phyloP scores from a whole-genome alignment of 2,888 invertebrate genomes.

The Hoplodrina ambigua region DNA sequence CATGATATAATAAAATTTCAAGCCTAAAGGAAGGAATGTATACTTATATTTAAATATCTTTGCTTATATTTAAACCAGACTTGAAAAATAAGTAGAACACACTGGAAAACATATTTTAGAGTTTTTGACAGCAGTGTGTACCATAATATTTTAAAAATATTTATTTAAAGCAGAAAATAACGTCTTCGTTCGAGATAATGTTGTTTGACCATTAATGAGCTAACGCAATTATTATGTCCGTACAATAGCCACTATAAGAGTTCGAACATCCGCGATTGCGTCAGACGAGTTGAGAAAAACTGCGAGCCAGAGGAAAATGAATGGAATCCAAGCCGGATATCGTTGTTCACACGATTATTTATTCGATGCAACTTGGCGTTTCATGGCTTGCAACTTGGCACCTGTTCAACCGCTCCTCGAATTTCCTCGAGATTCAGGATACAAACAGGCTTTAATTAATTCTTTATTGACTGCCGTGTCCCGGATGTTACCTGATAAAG shows the following conservation, averaged over 20 bases:
- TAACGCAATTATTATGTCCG: conserved; percentile 67
- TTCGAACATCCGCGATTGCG: conserved; percentile 83
- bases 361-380: conserved; percentile 65
- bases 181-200: conserved; percentile 21
- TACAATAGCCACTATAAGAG: conserved; percentile 64
- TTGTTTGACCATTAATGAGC: conserved; percentile 63
- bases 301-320: conserved; percentile 82
- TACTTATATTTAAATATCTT: neutral
- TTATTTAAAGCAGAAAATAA: conserved; percentile 19
- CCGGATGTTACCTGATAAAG: conserved; percentile 70
- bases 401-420: conserved; percentile 73
- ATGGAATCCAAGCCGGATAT: conserved; percentile 86
- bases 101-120: too few relatives aligned
- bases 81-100: neutral
- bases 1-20: neutral
- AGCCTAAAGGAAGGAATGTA: neutral
- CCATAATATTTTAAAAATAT: neutral
- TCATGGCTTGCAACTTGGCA: conserved; percentile 64
- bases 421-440: conserved; percentile 82
- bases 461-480: conserved; percentile 69
- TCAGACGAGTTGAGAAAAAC: conserved; percentile 85
- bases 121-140: neutral
- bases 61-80: neutral
- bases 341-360: conserved; percentile 83
- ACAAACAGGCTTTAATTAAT: conserved; percentile 78